A percentile compares a stretch with the other conserved stretches of the same genome.
Conservation (phyloP, 2,888 invertebrate species). For the Caenorhabditis virilis region DNA sequence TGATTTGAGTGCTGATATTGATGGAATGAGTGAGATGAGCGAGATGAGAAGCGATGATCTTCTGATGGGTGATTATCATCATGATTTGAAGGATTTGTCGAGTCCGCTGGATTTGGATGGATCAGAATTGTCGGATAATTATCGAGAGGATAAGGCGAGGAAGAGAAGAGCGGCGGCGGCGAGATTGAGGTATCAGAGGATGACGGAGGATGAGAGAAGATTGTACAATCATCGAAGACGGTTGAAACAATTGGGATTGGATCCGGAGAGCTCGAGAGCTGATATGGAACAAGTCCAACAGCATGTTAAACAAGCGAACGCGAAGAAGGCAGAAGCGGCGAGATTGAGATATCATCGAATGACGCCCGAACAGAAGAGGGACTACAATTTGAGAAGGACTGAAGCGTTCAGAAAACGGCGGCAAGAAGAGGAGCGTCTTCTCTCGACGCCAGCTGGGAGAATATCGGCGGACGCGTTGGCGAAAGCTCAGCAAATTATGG, state of each 20-base stretch:
- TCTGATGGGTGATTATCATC: conserved; percentile 8
- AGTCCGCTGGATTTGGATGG: conserved; percentile 11
- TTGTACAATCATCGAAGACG: conserved; percentile 47
- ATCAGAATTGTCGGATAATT: conserved; percentile 6
- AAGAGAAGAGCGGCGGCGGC: conserved; percentile 61
- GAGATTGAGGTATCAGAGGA: conserved; percentile 59
- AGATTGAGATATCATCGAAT: conserved; percentile 51
- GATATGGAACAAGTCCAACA: conserved; percentile 52
- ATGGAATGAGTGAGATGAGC: background rate
- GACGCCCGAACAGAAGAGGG: conserved; percentile 59
- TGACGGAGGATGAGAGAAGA: conserved; percentile 47
- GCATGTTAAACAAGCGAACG: conserved; percentile 58
- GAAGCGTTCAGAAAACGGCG: conserved; percentile 63
- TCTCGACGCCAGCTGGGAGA: conserved; percentile 61
- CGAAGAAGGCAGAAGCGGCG: conserved; percentile 55
- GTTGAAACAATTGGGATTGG: conserved; percentile 39
- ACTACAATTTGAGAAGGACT: conserved; percentile 62
- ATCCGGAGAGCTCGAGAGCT: conserved; percentile 13
- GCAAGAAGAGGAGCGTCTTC: conserved; percentile 56
- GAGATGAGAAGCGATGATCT: conserved; percentile 10
- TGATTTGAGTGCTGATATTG: background rate
- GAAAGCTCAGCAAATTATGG: conserved; percentile 53
- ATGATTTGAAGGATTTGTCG: conserved; percentile 18
- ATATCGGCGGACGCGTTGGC: conserved; percentile 44
- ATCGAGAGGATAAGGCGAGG: conserved; percentile 11